These are phyloP conservation scores for Tetanocera ferruginea DNA, from an alignment of 2,888 invertebrate species.

Conservation along the genomic window DNA sequence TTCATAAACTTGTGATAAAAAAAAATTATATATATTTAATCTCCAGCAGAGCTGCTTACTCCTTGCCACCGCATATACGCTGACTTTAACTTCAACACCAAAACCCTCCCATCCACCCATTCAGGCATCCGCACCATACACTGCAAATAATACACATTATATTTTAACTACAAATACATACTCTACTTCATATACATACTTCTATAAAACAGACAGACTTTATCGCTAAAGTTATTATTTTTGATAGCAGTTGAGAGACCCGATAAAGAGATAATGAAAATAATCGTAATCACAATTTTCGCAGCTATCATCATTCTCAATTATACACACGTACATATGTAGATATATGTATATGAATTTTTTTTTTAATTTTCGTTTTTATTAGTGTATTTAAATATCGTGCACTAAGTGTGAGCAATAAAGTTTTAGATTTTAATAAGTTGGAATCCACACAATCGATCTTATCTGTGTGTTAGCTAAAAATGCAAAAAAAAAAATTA, in stretches of 20 bases:
- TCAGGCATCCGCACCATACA: neutral
- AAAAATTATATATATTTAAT: neutral
- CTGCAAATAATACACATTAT: neutral
- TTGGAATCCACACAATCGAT: no score
- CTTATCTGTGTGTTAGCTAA: no score
- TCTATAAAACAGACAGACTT: neutral
- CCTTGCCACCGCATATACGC: neutral
- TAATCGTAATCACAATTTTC: constrained; percentile 20
- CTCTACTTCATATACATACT: neutral
- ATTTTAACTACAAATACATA: neutral
- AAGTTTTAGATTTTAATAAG: neutral
- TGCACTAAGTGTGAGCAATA: neutral
- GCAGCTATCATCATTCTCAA: constrained; percentile 3
- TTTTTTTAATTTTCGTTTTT: neutral
- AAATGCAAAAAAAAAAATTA: no score
- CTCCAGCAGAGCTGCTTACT: neutral
- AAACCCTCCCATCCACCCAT: neutral
- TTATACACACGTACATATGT: neutral
- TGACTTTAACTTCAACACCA: neutral
- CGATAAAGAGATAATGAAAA: constrained; percentile 30
- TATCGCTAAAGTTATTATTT: constrained; percentile 26
- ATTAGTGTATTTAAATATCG: neutral
- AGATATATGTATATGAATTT: neutral
- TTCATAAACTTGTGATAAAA: neutral
- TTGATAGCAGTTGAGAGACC: constrained; percentile 27